Base-by-base conservation (phyloP, 2,797 vertebrate species). In the Crotalus adamanteus region DNA sequence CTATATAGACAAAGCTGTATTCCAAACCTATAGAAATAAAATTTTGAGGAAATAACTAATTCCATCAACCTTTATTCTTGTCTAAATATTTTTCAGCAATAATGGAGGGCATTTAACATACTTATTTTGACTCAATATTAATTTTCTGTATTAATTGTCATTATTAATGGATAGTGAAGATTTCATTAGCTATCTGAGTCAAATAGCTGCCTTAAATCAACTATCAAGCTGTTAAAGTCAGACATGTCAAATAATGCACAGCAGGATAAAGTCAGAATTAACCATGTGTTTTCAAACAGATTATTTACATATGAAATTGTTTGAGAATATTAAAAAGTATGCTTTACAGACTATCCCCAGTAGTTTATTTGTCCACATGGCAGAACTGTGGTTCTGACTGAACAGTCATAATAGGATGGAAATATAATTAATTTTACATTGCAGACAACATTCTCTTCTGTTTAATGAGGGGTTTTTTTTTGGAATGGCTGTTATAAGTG, bases 121-220 rank as follows among this genome's bases (percentile, higher is more conserved):
- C 3, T 87, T 94, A 31, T 94, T 25, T 57, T 69, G 59, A 18
- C 25, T 59, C 55, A 59, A 18, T 86, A 26, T 92, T 89, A 93
- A 90, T 2, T 31, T 14, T 88, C 88, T 92, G n/a, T 63, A 88
- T 51, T 65, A 59, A 91, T 93, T 95, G 47, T 73, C 93, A 56
- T 87, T 94, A 51, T 92, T 94, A 93, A 6, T 78, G 83, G 92
- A 83, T 61, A 85, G 42, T 59, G 86, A 60, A 93, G 93, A 89
- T 90, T 95, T 93, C 93, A 94, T 96, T 96, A 97, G 91, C 47
- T 4, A 28, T 56, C 85, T 94, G 85, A 92, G 88, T 95, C 92
- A 87, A 93, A 83, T 94, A 94, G 94, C 90, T 94, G 93, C 92
- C 91, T 88, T 61, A 92, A 92, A 87, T 93, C 92, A 60, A 87